Evolutionary conservation across 2,113 vertebrate species (phyloP).

Genomic region (Ictidomys tridecemlineatus): DNA sequence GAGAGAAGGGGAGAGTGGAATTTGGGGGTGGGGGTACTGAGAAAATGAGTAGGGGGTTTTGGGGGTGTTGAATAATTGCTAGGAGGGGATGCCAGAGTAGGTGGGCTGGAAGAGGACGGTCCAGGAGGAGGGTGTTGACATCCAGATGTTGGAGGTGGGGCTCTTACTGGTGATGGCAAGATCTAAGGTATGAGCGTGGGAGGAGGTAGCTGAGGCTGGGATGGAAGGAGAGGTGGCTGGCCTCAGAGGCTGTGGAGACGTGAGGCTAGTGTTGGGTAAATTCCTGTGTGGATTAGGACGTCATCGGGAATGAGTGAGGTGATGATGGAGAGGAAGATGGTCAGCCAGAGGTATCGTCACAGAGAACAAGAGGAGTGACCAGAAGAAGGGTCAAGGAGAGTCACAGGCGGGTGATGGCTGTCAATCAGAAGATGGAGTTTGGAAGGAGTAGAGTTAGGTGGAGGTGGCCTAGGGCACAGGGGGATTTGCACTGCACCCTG

Average conservation of each 20-base stretch:
- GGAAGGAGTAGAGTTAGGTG: background rate
- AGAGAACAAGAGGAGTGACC: background rate
- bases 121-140: background rate
- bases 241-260: background rate
- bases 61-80: background rate
- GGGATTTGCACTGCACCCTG: background rate
- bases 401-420: background rate
- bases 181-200: background rate
- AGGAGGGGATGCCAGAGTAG: background rate
- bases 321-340: background rate
- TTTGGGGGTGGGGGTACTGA: background rate
- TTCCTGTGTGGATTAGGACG: background rate
- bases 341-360: background rate
- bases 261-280: background rate
- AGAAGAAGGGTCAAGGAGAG: background rate
- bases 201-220: background rate
- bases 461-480: background rate
- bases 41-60: background rate
- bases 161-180: background rate
- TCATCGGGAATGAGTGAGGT: background rate
- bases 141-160: background rate
- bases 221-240: background rate
- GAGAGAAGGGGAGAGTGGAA: background rate
- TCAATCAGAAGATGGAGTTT: background rate
- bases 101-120: background rate